Evolutionary conservation across 2,888 invertebrate species (phyloP).

Genomic region (Phymatocera aterrima): DNA sequence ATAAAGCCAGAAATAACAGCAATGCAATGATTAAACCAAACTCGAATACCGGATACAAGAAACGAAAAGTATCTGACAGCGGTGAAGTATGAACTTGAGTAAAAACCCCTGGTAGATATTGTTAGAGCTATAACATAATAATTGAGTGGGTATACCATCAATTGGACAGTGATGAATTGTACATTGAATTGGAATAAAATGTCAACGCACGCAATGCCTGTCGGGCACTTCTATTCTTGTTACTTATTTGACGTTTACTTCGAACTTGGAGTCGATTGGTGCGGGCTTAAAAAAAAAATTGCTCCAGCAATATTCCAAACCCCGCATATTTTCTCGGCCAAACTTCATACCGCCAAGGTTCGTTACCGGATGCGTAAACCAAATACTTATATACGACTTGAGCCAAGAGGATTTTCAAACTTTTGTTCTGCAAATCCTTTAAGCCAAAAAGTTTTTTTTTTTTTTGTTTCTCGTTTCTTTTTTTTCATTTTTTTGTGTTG

Average conservation of each 20-base stretch:
- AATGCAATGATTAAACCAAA: background rate
- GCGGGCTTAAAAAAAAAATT: conserved; percentile 15
- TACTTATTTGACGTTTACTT: background rate
- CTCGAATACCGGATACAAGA: background rate
- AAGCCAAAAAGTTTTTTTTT: conserved; percentile 28
- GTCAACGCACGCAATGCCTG: background rate
- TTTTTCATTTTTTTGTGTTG: too few relatives aligned
- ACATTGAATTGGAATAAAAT: background rate
- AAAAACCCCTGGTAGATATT: too few relatives aligned
- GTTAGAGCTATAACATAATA: background rate
- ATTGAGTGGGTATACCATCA: background rate
- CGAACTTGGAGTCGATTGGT: background rate
- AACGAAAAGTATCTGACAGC: background rate
- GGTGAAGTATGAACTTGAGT: background rate
- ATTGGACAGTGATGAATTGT: background rate
- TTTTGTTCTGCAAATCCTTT: conserved; percentile 43
- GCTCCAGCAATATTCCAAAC: background rate
- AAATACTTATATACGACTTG: conserved; percentile 41
- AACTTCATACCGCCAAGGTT: conserved; percentile 37
- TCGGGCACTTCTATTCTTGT: background rate
- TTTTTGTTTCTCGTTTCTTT: background rate
- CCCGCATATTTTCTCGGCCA: conserved; percentile 1
- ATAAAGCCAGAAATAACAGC: conserved; percentile 20
- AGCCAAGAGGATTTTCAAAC: conserved; percentile 37
- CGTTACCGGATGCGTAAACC: conserved; percentile 41